Evolutionary conservation across 2,797 vertebrate species (phyloP), one percentile per base, ranked within the genome.

Genomic region (Selene dorsalis): DNA sequence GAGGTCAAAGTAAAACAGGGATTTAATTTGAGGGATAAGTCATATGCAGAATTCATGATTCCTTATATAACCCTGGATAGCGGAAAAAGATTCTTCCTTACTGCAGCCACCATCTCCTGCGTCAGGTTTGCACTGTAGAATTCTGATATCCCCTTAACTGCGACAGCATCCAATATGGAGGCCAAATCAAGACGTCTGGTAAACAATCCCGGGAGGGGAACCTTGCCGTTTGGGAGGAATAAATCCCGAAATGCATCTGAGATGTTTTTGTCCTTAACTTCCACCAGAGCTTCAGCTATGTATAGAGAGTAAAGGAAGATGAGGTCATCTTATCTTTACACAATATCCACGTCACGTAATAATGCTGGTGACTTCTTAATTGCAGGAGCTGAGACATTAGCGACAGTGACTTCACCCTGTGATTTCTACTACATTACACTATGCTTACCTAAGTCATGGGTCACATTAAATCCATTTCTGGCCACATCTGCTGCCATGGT

Each of bases 381-480:
- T 1, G 32, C 32, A 35, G 32, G 32, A 35, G 32, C 32, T 35
- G 45, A 14, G 14, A 47, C 12, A 52, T 5, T 18, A 48, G 45
- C 47, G 16, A 62, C 10, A n/a, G 14, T 32, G 38, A 64, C 26
- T 63, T 77, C 7, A 60, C 32, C 39, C 64, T 61, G 24, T 48
- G 22, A 52, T 73, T 67, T 38, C 24, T 24, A n/a, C 17, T 7
- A 52, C 28, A 82, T 52, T 56, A 59, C 16, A 26, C 59, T 60
- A 35, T 45, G 83, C 95, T 95, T 94, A 99, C 98, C 96, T 69
- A 99, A 93, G 77, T 98, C 97, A 26, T 97, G 96, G n/a, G 97
- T 99, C 73, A 99, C 93, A 64, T 99, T 99, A 84, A 99, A 99
- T 82, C 98, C 98, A 39, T 95, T 94, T 89, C 94, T 95, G 80